Base-by-base conservation (phyloP, 2,797 vertebrate genomes). In the Loriculus beryllinus region DNA sequence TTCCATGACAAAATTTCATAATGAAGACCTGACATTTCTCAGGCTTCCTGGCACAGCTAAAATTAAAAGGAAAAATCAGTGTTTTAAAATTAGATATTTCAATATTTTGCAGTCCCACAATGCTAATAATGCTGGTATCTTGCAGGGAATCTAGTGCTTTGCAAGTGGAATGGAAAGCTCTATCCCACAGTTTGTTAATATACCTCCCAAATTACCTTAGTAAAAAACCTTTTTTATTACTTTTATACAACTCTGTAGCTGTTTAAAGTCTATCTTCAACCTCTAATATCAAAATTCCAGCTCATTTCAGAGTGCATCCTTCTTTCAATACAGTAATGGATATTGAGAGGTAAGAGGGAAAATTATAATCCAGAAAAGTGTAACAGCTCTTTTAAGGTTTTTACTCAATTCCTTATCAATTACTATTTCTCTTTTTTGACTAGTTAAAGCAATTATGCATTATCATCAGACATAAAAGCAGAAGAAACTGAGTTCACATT, bases 1-100 rank as follows among this genome's bases (percentile, higher is more conserved):
- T 96, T 92, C 93, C 86, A 78, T n/a, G 78, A 88, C 10, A 90
- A 95, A 82, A 88, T 20, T 57, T 79, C 91, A 48, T 49, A 76
- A 76, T 1, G 7, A 89, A 95, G 68, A 42, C 59, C 54, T 47
- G 39, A 63, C 29, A 49, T 87, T 92, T 82, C 85, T 94, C 79
- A 80, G 70, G 83, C 60, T 74, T 78, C 78, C 56, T 68, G 63
- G 77, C 47, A 51, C 65, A n/a, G 72, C 75, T 39, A 49, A 51
- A 90, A 85, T 43, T 20, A 80, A 88, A 43, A 29, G 31, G 59
- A 75, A 92, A 91, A 59, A 65, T 35, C 3, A 22, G 22, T 63
- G 62, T 49, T 81, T 89, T 47, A 65, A 86, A 86, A 77, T 70
- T 39, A 82, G 22, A 3, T 60, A 42, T 80, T 76, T 45, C 64